Conservation (phyloP, 2,797 vertebrate genomes). For the Myripristis jacobus region DNA sequence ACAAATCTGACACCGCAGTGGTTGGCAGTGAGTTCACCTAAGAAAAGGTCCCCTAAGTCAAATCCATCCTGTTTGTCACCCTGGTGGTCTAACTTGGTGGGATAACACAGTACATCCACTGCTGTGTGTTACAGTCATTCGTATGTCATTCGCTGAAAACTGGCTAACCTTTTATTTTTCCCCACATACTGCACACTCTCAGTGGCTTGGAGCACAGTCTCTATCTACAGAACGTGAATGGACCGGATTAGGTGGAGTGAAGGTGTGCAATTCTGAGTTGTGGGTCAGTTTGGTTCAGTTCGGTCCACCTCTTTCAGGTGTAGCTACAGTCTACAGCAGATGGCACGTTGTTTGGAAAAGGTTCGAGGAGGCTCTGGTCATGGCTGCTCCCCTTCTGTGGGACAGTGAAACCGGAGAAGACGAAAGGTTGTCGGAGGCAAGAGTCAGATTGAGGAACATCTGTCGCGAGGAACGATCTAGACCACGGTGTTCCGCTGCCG, state of each 20-base stretch:
- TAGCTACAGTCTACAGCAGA: slow-evolving; percentile 73
- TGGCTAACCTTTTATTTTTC: neutral
- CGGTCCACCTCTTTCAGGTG: slow-evolving; percentile 51
- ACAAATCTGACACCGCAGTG: slow-evolving; percentile 60
- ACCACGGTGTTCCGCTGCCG: slow-evolving; percentile 99
- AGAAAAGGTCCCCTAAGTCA: slow-evolving; percentile 35
- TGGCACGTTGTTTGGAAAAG: slow-evolving; percentile 53
- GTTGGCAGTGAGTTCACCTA: slow-evolving; percentile 77
- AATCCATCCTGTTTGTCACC: slow-evolving; percentile 28
- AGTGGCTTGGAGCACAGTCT: slow-evolving; percentile 49
- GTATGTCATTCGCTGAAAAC: neutral
- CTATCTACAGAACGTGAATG: slow-evolving; percentile 74
- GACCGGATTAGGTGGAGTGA: slow-evolving; percentile 49
- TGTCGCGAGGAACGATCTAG: slow-evolving; percentile 76
- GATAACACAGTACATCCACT: slow-evolving; percentile 13
- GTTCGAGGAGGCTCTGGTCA: slow-evolving; percentile 36
- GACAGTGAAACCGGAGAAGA: slow-evolving; percentile 64
- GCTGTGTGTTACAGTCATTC: slow-evolving; percentile 21
- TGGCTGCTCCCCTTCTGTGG: slow-evolving; percentile 37
- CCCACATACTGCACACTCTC: slow-evolving; percentile 20
- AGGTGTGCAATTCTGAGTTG: slow-evolving; percentile 42
- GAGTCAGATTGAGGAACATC: slow-evolving; percentile 51
- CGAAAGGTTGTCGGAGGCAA: slow-evolving; percentile 55
- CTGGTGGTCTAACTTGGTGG: slow-evolving; percentile 8
- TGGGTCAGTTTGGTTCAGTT: slow-evolving; percentile 40